Evolutionary conservation across 2,797 vertebrate genomes (phyloP), one percentile per base, ranked within the genome.

Genomic region (Acropternis orthonyx): DNA sequence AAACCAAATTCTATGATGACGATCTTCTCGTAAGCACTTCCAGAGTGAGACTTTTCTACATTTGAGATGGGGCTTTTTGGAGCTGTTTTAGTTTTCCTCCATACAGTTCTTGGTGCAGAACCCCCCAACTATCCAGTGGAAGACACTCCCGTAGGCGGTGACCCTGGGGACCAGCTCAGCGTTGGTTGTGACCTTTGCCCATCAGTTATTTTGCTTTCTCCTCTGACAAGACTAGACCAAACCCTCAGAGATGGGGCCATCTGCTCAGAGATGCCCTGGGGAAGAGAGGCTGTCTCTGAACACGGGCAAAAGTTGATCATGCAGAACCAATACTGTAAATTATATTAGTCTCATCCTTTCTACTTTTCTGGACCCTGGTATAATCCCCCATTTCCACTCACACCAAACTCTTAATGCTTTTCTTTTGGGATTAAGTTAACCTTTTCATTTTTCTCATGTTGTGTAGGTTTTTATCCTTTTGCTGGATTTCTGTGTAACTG

Each of bases 21-120:
- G 98, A 99, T 66, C 99, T 99, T 97, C 99, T 99, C 3, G 99
- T 99, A 98, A 99, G 99, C 98, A 99, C 99, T 87, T 99, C 99
- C 96, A 98, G 98, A 97, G 99, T 99, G 98, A 99, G 99, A 96
- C 99, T 99, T 97, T 99, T 99, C 98, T 99, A 99, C 93, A 98
- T 99, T 98, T 99, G 98, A 99, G 96, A 96, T 96, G 95, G 97
- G 96, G 96, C 95, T 84, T 95, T 96, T 95, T 96, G 94, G 94
- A 97, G 97, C 95, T 92, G 72, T 94, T 97, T 95, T 96, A 95
- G 97, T 97, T 97, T 95, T 95, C 95, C 96, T 97, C 93, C 87
- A 89, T 73, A 43, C 76, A 73, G 93, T 96, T 97, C 97, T 96
- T 96, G 97, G 96, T 96, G 97, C 95, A 94, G 96, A 95, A 78